Evolutionary conservation across 2,888 invertebrate genomes (phyloP).

Genomic region (Troglohyphantes excavatus): DNA sequence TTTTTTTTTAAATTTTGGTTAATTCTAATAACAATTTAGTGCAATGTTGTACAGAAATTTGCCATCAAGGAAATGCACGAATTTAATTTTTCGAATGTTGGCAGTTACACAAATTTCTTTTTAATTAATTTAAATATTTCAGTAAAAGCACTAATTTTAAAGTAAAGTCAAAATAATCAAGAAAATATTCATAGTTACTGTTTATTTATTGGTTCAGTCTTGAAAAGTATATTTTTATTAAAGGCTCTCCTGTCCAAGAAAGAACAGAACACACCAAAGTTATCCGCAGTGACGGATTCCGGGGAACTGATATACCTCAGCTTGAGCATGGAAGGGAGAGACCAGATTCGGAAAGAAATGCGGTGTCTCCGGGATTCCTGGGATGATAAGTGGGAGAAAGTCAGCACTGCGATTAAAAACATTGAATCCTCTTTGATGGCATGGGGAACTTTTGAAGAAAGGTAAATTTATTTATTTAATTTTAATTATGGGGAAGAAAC

Average conservation of each 20-base stretch:
- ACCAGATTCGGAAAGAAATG: conserved; percentile 91
- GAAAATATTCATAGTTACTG: not conserved
- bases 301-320: conserved; percentile 94
- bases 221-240: not conserved
- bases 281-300: conserved; percentile 84
- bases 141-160: too few species aligned
- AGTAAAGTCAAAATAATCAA: not conserved
- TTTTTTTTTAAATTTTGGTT: too few species aligned
- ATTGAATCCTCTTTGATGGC: conserved; percentile 94
- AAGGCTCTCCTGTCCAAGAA: conserved; percentile 72
- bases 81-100: too few species aligned
- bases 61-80: too few species aligned
- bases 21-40: too few species aligned
- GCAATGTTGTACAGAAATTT: too few species aligned
- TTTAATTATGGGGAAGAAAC: too few species aligned
- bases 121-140: not conserved
- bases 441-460: conserved; percentile 94
- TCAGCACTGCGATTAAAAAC: conserved; percentile 92
- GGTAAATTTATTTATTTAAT: conserved; percentile 65
- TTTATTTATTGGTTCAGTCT: not conserved
- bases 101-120: not conserved
- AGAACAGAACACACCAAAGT: conserved; percentile 64
- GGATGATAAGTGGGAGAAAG: conserved; percentile 91
- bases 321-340: conserved; percentile 93
- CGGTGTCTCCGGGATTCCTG: conserved; percentile 90